Percentiles rank a stretch among this genome's conserved stretches.
These are phyloP conservation scores for Pogona vitticeps DNA, from an alignment of 2,113 vertebrate genomes.

Conservation along the genomic window DNA sequence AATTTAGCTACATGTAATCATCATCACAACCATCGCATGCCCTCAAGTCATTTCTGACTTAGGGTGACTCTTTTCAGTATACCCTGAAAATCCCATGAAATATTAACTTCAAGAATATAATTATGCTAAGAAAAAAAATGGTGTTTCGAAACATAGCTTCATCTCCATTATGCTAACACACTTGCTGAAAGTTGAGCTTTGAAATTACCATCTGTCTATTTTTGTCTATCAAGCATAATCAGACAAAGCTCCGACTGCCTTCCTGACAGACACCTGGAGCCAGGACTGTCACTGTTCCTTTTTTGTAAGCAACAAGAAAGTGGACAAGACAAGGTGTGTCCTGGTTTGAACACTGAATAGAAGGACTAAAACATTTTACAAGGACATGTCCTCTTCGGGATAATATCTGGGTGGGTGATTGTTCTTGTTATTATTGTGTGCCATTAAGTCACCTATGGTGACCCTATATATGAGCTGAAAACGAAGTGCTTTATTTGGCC, in stretches of 20 bases:
- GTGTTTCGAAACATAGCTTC: background rate
- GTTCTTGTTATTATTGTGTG: too few species aligned
- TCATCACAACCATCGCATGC: too few species aligned
- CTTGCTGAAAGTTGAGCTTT: conserved; percentile 42
- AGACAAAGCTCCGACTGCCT: conserved; percentile 26
- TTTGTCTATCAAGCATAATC: conserved; percentile 53
- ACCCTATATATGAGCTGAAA: too few species aligned
- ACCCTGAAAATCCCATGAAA: conserved; percentile 48
- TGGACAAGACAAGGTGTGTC: conserved; percentile 20
- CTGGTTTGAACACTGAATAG: conserved; percentile 52
- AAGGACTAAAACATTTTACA: conserved; percentile 64
- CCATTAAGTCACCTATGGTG: too few species aligned
- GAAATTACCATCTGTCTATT: conserved; percentile 55
- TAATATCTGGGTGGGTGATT: background rate
- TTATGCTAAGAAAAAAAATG: background rate
- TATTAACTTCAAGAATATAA: conserved; percentile 49
- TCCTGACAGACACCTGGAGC: conserved; percentile 67
- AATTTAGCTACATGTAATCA: background rate
- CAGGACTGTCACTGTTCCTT: conserved; percentile 56
- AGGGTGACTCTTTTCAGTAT: background rate
- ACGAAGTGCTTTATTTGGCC: too few species aligned
- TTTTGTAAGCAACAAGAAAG: conserved; percentile 47
- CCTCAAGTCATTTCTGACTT: too few species aligned
- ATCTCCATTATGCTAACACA: conserved; percentile 35
- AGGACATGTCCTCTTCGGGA: conserved; percentile 54